A percentile compares a stretch with the other conserved stretches of the same genome.
These are phyloP conservation scores for Ellobius talpinus DNA, from an alignment of 2,113 vertebrate species.

Conservation along the genomic window DNA sequence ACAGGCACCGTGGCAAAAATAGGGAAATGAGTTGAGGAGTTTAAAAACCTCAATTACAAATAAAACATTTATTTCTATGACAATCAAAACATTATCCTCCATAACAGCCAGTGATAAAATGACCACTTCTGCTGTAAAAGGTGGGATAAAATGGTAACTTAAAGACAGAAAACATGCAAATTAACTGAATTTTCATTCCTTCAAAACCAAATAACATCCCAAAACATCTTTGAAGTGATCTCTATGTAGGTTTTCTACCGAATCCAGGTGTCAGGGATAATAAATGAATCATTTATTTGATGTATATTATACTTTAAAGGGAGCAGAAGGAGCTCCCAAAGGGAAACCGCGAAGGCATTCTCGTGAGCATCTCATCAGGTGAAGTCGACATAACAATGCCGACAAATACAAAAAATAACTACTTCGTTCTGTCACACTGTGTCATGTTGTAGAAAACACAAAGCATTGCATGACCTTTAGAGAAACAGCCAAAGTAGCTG, in stretches of 20 bases:
- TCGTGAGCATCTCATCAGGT: conserved; percentile 84
- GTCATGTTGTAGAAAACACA: conserved; percentile 84
- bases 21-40: background rate
- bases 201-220: conserved; percentile 70
- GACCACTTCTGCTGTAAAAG: background rate
- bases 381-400: conserved; percentile 82
- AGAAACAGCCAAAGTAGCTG: conserved; percentile 67
- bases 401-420: conserved; percentile 88
- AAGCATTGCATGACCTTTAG: conserved; percentile 86
- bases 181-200: background rate
- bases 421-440: conserved; percentile 86
- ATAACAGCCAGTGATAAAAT: accelerated
- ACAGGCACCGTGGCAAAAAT: background rate
- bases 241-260: conserved; percentile 65
- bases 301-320: conserved; percentile 84
- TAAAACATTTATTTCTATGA: conserved; percentile 78
- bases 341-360: conserved; percentile 82
- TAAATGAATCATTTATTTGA: conserved; percentile 85
- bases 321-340: conserved; percentile 80
- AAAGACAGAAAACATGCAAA: conserved; percentile 51
- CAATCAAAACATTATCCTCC: background rate
- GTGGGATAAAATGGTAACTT: conserved; percentile 52
- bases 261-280: conserved; percentile 83
- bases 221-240: conserved; percentile 51
- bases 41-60: conserved; percentile 74